phyloP scores from a whole-genome alignment of 2,797 vertebrate genomes.

The Cyprinella venusta region DNA sequence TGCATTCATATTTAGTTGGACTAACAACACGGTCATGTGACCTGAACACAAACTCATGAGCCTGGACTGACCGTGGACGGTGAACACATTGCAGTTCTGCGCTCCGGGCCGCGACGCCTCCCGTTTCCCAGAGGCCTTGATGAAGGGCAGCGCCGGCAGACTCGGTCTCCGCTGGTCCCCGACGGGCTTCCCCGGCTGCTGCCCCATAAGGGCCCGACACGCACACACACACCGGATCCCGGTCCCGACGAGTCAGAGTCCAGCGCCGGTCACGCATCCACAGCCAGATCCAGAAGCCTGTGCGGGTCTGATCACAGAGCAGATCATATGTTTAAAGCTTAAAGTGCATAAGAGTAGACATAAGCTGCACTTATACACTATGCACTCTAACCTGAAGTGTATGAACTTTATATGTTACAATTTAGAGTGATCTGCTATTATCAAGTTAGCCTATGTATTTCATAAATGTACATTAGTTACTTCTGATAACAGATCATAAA shows the following conservation, averaged over 20 bases:
- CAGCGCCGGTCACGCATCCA: not conserved
- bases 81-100: constrained; percentile 91
- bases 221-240: constrained; percentile 58
- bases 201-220: constrained; percentile 95
- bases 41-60: no score
- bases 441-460: no score
- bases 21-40: no score
- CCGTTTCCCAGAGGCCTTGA: constrained; percentile 90
- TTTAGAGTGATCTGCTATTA: no score
- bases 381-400: no score
- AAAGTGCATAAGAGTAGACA: not conserved
- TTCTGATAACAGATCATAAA: not conserved
- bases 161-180: constrained; percentile 98
- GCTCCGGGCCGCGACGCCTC: constrained; percentile 88
- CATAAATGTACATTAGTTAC: no score
- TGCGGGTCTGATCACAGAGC: not conserved
- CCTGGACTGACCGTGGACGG: constrained; percentile 89
- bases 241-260: constrained; percentile 60
- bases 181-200: constrained; percentile 98
- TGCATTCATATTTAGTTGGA: no score
- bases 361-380: no score
- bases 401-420: no score
- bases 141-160: constrained; percentile 93
- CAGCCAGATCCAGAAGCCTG: not conserved
- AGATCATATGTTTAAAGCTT: not conserved